These are phyloP conservation scores for Chrysemys picta DNA, from an alignment of 2,113 vertebrate genomes.

Conservation along the genomic window DNA sequence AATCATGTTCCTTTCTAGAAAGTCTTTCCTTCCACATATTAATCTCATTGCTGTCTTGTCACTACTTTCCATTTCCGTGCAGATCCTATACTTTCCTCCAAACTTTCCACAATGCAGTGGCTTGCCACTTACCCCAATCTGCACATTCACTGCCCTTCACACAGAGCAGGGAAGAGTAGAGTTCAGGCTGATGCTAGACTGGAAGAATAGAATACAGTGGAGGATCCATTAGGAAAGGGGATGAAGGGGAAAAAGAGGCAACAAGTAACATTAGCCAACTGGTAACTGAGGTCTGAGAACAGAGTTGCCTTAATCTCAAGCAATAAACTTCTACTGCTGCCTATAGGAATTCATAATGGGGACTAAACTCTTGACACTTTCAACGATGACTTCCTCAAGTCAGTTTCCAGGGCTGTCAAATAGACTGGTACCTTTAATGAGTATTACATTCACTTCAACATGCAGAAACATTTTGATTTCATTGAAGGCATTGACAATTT, in stretches of 20 bases:
- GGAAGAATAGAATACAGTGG: not conserved
- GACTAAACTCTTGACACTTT: not conserved
- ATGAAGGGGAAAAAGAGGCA: not conserved
- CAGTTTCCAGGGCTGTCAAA: not conserved
- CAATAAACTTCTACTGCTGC: too few relatives aligned
- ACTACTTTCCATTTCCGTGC: not conserved
- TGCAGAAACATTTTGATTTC: not conserved
- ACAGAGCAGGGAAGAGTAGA: not conserved
- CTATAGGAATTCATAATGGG: accelerated
- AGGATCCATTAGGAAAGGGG: not conserved
- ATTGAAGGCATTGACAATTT: not conserved
- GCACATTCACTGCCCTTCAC: not conserved
- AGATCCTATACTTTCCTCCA: not conserved
- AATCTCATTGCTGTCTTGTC: not conserved
- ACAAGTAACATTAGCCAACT: not conserved
- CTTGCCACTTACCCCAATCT: not conserved
- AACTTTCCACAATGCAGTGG: not conserved
- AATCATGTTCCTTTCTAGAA: not conserved
- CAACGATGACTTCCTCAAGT: not conserved
- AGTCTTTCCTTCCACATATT: not conserved
- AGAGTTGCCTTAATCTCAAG: not conserved
- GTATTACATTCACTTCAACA: not conserved
- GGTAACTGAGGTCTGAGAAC: not conserved
- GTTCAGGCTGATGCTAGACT: not conserved
- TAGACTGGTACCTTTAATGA: accelerated